Base-by-base conservation (phyloP, 2,797 vertebrate species). In the Pampus argenteus region DNA sequence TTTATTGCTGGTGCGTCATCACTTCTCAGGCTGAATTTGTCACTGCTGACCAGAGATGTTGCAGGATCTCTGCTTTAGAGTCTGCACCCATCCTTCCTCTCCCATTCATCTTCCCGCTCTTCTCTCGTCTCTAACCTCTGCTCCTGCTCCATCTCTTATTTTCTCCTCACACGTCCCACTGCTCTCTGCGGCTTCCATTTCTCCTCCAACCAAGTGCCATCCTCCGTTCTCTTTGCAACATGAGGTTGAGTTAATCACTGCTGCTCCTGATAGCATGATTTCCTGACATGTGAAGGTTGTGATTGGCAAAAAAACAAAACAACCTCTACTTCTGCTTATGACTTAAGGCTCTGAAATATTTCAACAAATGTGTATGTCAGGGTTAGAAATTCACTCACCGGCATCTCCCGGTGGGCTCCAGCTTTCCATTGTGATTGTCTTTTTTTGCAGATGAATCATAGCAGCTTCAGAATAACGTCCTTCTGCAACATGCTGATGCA, bases 191-290 rank as follows among this genome's bases (percentile, higher is more conserved):
- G 28, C 45, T 82, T 82, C 83, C 86, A 84, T 50, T 91, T 80
- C 84, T 91, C 82, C 71, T 87, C 88, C 76, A 83, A 64, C 49
- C 76, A 89, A 88, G 78, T 80, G 83, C 85, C 85, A 88, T 11
- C 63, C 68, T 3, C 86, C 68, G 0, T 88, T 88, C 72, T 89
- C 90, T 71, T 71, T 74, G 76, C 71, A 89, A 9, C 61, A 84
- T 65, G 36, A 51, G 15, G 18, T 57, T 44, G 6, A 63, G 28
- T 36, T 9, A 18, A 45, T 28, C 6, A 1, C 44, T 40, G 9
- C 45, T 29, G 38, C 11, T 38, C 1, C 48, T 48, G 29, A 40
- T 23, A 10, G 18, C 20, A 50, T 49, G 29, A 70, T 63, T 48
- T 56, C 14, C 48, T n/a, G 44, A 18, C 40, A 9, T 23, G 17